Evolutionary conservation across 2,888 invertebrate species (phyloP).

Genomic region (Latheticus oryzae): DNA sequence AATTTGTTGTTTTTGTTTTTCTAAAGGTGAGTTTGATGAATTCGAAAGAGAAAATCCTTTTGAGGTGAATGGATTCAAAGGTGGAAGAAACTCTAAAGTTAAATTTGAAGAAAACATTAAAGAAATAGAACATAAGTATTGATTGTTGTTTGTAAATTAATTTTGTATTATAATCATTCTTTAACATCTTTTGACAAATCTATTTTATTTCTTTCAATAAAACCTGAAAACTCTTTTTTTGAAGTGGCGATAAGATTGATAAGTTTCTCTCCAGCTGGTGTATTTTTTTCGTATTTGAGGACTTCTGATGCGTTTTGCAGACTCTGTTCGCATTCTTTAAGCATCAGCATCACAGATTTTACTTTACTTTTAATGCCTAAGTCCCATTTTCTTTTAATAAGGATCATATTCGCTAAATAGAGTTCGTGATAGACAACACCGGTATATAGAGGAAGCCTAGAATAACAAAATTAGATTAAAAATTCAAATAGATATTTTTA

Average conservation of each 20-base stretch:
- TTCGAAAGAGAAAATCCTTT: slow-evolving; percentile 59
- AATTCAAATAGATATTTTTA: slow-evolving; percentile 39
- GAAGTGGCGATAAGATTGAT: slow-evolving; percentile 66
- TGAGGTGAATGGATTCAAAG: slow-evolving; percentile 33
- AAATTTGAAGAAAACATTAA: slow-evolving; percentile 30
- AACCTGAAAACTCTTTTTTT: slow-evolving; percentile 66
- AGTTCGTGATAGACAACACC: slow-evolving; percentile 81
- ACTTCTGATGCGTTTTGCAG: slow-evolving; percentile 66
- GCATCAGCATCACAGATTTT: slow-evolving; percentile 64
- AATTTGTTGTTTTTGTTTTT: slow-evolving; percentile 61
- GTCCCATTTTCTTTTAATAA: slow-evolving; percentile 60
- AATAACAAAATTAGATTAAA: slow-evolving; percentile 4
- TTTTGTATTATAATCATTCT: slow-evolving; percentile 1
- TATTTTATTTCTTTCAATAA: slow-evolving; percentile 65
- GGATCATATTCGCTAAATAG: slow-evolving; percentile 56
- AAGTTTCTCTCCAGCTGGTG: slow-evolving; percentile 70
- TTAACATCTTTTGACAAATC: slow-evolving; percentile 38
- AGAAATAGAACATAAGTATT: slow-evolving; percentile 15
- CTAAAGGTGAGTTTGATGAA: slow-evolving; percentile 61
- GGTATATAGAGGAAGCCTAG: slow-evolving; percentile 76
- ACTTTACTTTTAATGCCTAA: slow-evolving; percentile 59
- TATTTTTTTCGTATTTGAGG: slow-evolving; percentile 68
- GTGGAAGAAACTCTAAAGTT: slow-evolving; percentile 14
- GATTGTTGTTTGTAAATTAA: background rate
- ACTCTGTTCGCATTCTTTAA: slow-evolving; percentile 66